Evolutionary conservation across 2,113 vertebrate genomes (phyloP).

Genomic region (Nesoenas mayeri): DNA sequence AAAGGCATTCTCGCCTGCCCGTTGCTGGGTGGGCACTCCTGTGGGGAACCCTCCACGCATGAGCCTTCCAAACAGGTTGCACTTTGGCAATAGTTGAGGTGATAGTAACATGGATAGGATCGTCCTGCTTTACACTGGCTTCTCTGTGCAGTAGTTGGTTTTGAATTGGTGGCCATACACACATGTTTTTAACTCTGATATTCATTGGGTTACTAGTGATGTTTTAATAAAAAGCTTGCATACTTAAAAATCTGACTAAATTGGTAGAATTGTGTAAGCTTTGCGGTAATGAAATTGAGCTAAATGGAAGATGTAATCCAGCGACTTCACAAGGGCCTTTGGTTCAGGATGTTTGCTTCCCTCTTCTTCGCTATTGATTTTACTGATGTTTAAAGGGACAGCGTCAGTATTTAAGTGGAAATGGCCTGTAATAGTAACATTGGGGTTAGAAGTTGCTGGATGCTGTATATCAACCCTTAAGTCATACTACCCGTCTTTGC

Average conservation of each 20-base stretch:
- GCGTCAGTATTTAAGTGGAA: not conserved
- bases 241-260: not conserved
- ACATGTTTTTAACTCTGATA: not conserved
- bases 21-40: not conserved
- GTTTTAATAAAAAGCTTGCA: not conserved
- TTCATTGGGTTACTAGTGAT: too few relatives aligned
- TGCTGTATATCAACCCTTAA: not conserved
- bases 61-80: fast-evolving
- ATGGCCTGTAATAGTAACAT: not conserved
- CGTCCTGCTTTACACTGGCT: fast-evolving
- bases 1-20: not conserved
- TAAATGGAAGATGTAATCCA: not conserved
- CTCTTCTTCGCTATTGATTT: not conserved
- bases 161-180: fast-evolving
- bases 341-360: not conserved
- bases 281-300: not conserved
- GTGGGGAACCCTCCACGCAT: too few relatives aligned
- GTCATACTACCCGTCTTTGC: fast-evolving
- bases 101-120: fast-evolving
- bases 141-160: fast-evolving
- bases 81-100: fast-evolving
- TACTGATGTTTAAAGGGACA: not conserved
- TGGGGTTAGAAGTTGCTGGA: not conserved
- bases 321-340: not conserved
- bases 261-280: not conserved